These are phyloP conservation scores for Tribolium castaneum DNA, from an alignment of 1,140 invertebrate genomes.

Conservation along the genomic window DNA sequence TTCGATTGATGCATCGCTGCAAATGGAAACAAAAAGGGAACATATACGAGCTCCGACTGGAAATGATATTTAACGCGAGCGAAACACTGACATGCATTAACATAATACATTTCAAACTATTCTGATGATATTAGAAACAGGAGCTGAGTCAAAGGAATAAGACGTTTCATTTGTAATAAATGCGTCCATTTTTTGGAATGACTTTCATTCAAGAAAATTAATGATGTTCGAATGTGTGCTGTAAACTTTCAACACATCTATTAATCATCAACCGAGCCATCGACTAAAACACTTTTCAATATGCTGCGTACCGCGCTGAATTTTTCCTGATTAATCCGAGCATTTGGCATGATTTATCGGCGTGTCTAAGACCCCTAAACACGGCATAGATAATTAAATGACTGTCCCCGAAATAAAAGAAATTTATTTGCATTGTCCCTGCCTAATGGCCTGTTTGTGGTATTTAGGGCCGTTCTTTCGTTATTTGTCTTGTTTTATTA, in stretches of 20 bases:
- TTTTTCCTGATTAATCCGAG: conserved; percentile 18
- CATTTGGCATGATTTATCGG: conserved; percentile 18
- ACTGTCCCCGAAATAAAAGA: conserved; percentile 19
- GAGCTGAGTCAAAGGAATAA: conserved; percentile 12
- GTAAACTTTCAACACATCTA: conserved; percentile 31
- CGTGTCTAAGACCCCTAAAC: not conserved
- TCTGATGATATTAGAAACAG: not conserved
- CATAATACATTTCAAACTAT: conserved; percentile 28
- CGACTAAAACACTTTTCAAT: conserved; percentile 34
- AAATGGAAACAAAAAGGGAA: conserved; percentile 16
- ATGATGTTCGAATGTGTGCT: conserved; percentile 32
- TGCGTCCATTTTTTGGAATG: not conserved
- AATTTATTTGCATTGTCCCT: conserved; percentile 15
- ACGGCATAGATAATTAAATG: conserved; percentile 5
- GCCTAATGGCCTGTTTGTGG: conserved; percentile 14
- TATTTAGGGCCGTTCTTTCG: not conserved
- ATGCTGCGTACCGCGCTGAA: conserved; percentile 3
- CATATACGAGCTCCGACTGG: not conserved
- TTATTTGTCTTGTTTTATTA: conserved; percentile 3
- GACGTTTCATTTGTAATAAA: not conserved
- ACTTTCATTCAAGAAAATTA: conserved; percentile 28
- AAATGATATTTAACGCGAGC: conserved; percentile 16
- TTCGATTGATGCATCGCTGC: conserved; percentile 22
- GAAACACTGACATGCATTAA: not conserved
- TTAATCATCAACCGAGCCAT: conserved; percentile 26